Evolutionary conservation across 2,113 vertebrate species (phyloP), one percentile per base, ranked within the genome.

Genomic region (Protomyctophum bolini): DNA sequence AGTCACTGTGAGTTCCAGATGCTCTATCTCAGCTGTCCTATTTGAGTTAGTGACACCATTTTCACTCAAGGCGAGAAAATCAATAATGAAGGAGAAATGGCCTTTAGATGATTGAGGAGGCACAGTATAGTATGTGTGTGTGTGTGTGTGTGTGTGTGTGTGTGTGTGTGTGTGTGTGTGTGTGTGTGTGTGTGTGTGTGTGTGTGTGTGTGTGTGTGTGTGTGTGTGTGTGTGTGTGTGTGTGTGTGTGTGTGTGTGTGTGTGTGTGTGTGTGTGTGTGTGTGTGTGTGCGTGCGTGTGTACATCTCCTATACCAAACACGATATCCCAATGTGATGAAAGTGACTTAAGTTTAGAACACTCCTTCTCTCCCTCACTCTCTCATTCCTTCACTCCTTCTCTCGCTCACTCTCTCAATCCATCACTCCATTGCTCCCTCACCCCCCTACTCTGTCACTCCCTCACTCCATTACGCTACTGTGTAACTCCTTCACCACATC

Each of bases 31-130:
- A 75, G 68, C 56, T 1, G 63, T 84, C 84, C 87, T 81, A 81
- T 79, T 89, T 86, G 90, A 91, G 85, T 86, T 85, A 82, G 75
- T 91, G 90, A 91, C 91, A 91, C 85, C 79, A 65, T 89, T 92
- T 75, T 89, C 71, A 79, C 78, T 86, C 56, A 71, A 79, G 80
- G 70, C 75, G 83, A 83, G 77, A 79, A 80, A 83, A 88, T 83
- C 85, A 87, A 89, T 87, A 87, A 90, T 72, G 82, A 46, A 78
- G 76, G 74, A 84, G 77, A 75, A 41, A 76, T 58, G 60, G 63
- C 67, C 74, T 63, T 58, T 41, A 2, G 48, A 41, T 49, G 75
- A 70, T 80, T 59, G 58, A 15, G 66, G 72, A 82, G 83, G 79
- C 83, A 75, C 83, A 80, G 9, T 1, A n/a, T n/a, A n/a, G 6